Conservation (phyloP, 2,888 invertebrate genomes). For the Litoditis marina region DNA sequence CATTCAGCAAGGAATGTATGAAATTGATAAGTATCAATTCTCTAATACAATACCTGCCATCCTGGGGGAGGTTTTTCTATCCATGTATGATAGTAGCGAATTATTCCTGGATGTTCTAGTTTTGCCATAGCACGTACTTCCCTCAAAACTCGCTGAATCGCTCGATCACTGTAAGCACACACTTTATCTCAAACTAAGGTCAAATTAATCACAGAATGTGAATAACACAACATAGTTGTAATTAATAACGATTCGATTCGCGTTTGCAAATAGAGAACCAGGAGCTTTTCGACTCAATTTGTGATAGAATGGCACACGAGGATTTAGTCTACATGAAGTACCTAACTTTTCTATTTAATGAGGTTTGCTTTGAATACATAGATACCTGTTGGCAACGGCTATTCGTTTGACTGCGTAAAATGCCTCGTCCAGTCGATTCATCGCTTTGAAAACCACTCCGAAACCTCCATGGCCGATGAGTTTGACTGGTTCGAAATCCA, state of each 20-base stretch:
- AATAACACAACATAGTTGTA: too few relatives aligned
- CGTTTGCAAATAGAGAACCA: too few relatives aligned
- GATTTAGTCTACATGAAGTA: background rate
- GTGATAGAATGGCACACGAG: too few relatives aligned
- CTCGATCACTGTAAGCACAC: conserved; percentile 70
- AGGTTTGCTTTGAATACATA: conserved; percentile 5
- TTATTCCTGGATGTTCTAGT: conserved; percentile 89
- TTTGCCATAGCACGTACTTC: conserved; percentile 92
- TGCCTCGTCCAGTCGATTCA: conserved; percentile 87
- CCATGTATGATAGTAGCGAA: conserved; percentile 90
- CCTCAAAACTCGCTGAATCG: conserved; percentile 82
- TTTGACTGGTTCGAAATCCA: conserved; percentile 62
- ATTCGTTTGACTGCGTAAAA: conserved; percentile 93
- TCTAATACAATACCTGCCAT: conserved; percentile 73
- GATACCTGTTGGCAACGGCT: conserved; percentile 72
- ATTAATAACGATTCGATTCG: too few relatives aligned
- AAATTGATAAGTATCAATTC: background rate
- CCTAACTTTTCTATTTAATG: background rate
- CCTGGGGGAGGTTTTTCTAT: conserved; percentile 83
- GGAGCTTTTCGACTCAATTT: too few relatives aligned
- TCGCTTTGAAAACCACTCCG: conserved; percentile 91
- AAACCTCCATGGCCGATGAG: conserved; percentile 76
- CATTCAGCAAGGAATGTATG: too few relatives aligned
- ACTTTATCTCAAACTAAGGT: background rate
- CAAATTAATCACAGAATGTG: too few relatives aligned